Evolutionary conservation across 2,888 invertebrate species (phyloP).

Genomic region (Alitta virens): DNA sequence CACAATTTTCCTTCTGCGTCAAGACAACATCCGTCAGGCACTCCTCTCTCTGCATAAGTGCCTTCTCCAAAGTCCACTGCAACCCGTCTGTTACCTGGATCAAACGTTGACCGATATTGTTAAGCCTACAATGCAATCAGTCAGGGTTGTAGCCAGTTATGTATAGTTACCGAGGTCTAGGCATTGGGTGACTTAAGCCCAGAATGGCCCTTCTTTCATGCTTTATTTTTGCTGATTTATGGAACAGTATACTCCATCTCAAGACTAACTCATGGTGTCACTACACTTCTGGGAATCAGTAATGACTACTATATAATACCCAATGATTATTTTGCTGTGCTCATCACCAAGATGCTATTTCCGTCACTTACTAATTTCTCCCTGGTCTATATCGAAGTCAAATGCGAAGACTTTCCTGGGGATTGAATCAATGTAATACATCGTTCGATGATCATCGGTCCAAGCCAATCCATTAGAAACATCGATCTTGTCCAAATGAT

Average conservation of each 20-base stretch:
- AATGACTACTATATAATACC: no score
- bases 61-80: slow-evolving; percentile 30
- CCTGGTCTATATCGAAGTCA: slow-evolving; percentile 67
- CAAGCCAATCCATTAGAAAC: slow-evolving; percentile 78
- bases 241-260: no score
- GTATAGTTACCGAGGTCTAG: no score
- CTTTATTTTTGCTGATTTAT: no score
- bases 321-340: not conserved
- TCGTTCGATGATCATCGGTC: slow-evolving; percentile 68
- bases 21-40: slow-evolving; percentile 67
- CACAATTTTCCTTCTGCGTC: slow-evolving; percentile 76
- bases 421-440: slow-evolving; percentile 78
- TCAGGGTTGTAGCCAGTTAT: no score
- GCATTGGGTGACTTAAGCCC: no score
- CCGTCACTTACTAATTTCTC: slow-evolving; percentile 65
- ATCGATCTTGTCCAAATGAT: slow-evolving; percentile 20
- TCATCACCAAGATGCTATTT: not conserved
- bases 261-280: no score
- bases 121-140: no score
- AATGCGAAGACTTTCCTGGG: slow-evolving; percentile 69
- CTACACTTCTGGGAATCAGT: no score
- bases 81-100: slow-evolving; percentile 39
- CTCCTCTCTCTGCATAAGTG: slow-evolving; percentile 30
- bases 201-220: no score
- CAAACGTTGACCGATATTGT: no score